Evolutionary conservation across 37 sponge, comb jelly and placozoan genomes (phyloP).

Genomic region (Oopsacas minuta): DNA sequence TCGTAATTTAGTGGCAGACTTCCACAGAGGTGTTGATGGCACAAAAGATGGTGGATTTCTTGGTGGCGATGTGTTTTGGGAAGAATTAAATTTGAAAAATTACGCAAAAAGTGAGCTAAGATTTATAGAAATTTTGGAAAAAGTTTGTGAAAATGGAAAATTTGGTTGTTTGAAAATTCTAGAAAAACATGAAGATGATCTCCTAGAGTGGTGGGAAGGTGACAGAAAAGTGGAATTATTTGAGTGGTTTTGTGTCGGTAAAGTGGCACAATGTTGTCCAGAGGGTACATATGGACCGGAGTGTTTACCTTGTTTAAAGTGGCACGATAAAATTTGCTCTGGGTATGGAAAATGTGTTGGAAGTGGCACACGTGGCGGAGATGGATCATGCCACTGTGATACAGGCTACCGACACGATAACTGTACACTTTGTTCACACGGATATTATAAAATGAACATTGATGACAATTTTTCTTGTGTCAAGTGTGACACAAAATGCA

Average conservation of each 20-base stretch:
- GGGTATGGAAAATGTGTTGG: constrained; percentile 1
- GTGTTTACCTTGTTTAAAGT: background rate
- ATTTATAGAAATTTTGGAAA: background rate
- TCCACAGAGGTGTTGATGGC: constrained; percentile 6
- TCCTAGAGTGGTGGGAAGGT: background rate
- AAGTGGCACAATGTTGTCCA: background rate
- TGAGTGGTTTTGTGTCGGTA: constrained; percentile 17
- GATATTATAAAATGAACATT: background rate
- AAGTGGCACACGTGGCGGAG: constrained; percentile 1
- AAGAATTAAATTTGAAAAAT: background rate
- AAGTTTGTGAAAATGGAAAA: background rate
- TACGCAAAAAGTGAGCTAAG: background rate
- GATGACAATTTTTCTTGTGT: background rate
- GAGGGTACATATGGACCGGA: background rate
- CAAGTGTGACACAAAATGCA: background rate
- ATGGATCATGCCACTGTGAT: background rate
- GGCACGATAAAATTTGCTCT: background rate
- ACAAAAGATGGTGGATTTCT: background rate
- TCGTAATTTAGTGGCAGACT: background rate
- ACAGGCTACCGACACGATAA: background rate
- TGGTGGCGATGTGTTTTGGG: constrained; percentile 2
- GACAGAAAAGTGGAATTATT: constrained; percentile 9
- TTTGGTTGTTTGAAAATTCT: background rate
- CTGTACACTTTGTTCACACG: background rate
- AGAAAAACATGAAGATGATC: background rate